Percentiles rank a stretch among this genome's conserved stretches.
phyloP scores from a whole-genome alignment of 2,113 vertebrate genomes.

The Ceratotherium simum region DNA sequence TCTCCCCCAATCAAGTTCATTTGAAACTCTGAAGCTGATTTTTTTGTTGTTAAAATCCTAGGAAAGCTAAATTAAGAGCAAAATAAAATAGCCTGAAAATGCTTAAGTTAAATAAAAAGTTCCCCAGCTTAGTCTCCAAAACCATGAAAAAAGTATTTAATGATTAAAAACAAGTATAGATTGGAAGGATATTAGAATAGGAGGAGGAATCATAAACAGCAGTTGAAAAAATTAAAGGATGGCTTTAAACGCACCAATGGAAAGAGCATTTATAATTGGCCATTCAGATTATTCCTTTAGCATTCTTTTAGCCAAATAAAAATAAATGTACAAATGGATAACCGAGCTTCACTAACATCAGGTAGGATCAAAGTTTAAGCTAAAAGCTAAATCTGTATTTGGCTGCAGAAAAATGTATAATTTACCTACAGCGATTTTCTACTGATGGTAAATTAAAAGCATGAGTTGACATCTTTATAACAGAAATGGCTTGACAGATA shows the following conservation, averaged over 20 bases:
- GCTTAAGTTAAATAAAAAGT: slow-evolving; percentile 67
- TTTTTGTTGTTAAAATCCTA: slow-evolving; percentile 64
- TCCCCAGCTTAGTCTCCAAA: slow-evolving; percentile 52
- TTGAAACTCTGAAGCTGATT: slow-evolving; percentile 47
- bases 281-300: slow-evolving; percentile 15
- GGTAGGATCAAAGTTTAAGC: slow-evolving; percentile 74
- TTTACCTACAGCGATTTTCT: slow-evolving; percentile 39
- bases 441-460: slow-evolving; percentile 68
- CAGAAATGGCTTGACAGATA: slow-evolving; percentile 67
- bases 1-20: slow-evolving; percentile 54
- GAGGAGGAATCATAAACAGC: slow-evolving; percentile 52
- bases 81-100: slow-evolving; percentile 60
- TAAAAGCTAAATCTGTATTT: slow-evolving; percentile 42
- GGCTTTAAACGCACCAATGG: slow-evolving; percentile 62
- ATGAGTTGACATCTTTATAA: not conserved
- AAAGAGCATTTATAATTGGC: slow-evolving; percentile 14
- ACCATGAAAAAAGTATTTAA: slow-evolving; percentile 23
- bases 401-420: slow-evolving; percentile 41
- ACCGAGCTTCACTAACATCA: slow-evolving; percentile 31
- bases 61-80: not conserved
- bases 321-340: not conserved
- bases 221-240: slow-evolving; percentile 47
- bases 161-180: slow-evolving; percentile 46
- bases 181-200: slow-evolving; percentile 22
- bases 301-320: slow-evolving; percentile 32